Evolutionary conservation across 2,888 invertebrate species (phyloP).

Genomic region (Drosophila ustulata): DNA sequence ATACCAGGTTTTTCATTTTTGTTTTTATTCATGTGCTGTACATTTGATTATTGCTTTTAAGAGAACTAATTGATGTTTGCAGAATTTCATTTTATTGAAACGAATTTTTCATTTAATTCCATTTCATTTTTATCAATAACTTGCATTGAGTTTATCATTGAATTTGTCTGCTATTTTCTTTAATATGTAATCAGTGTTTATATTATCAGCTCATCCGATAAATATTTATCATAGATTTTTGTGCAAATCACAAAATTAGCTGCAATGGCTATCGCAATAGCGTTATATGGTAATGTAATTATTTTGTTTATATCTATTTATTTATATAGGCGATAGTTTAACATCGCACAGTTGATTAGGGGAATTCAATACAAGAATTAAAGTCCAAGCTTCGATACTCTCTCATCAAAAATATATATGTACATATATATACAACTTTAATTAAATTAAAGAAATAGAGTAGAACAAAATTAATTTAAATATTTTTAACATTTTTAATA

Average conservation of each 20-base stretch:
- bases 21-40: slow-evolving; percentile 8
- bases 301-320: slow-evolving; percentile 15
- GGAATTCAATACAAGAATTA: background rate
- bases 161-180: slow-evolving; percentile 5
- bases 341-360: slow-evolving; percentile 14
- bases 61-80: slow-evolving; percentile 1
- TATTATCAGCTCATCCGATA: slow-evolving; percentile 22
- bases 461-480: too few species aligned
- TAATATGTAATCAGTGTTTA: slow-evolving; percentile 1
- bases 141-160: background rate
- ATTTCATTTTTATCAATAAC: background rate
- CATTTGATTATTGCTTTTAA: background rate
- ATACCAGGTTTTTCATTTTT: background rate
- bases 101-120: background rate
- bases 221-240: slow-evolving; percentile 15
- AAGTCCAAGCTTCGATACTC: background rate
- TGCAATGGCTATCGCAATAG: slow-evolving; percentile 16
- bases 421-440: background rate
- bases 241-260: background rate
- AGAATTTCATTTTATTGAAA: slow-evolving; percentile 3
- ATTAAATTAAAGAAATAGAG: too few species aligned
- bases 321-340: slow-evolving; percentile 25
- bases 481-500: too few species aligned
- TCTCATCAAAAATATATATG: background rate
- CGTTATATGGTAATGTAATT: slow-evolving; percentile 38